Evolutionary conservation across 1,140 invertebrate species (phyloP).

Genomic region (Notospermus geniculatus): DNA sequence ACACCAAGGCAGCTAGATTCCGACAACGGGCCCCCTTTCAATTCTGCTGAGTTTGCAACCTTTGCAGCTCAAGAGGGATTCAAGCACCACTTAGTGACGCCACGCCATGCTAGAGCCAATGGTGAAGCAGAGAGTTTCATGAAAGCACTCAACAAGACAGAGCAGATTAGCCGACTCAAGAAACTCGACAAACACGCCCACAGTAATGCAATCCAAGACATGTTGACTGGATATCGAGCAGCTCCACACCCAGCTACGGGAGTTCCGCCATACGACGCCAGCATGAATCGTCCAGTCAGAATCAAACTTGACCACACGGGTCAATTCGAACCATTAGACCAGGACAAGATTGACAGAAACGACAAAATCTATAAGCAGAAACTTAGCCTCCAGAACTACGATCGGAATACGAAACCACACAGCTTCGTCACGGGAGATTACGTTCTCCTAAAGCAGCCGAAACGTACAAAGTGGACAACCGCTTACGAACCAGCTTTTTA

Average conservation of each 20-base stretch:
- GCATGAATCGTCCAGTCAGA: background rate
- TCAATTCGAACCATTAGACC: background rate
- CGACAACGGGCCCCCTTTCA: conserved; percentile 29
- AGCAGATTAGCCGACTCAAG: conserved; percentile 16
- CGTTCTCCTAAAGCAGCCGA: background rate
- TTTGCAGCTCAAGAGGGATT: conserved; percentile 19
- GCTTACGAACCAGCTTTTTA: conserved; percentile 14
- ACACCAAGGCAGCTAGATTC: conserved; percentile 20
- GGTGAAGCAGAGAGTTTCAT: conserved; percentile 23
- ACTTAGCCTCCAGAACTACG: background rate
- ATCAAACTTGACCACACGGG: conserved; percentile 1
- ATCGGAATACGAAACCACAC: conserved; percentile 6
- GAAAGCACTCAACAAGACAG: conserved; percentile 14
- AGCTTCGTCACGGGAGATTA: conserved; percentile 9
- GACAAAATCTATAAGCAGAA: conserved; percentile 1
- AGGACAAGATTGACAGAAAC: background rate
- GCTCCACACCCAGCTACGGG: conserved; percentile 18
- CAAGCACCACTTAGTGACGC: conserved; percentile 23
- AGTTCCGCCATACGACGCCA: conserved; percentile 11
- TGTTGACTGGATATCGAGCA: conserved; percentile 17
- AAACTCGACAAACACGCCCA: too few relatives aligned
- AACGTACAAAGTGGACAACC: conserved; percentile 9
- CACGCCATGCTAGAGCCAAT: conserved; percentile 22
- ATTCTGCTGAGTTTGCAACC: conserved; percentile 14
- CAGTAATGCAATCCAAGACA: conserved; percentile 8